Evolutionary conservation across 2,797 vertebrate species (phyloP).

Genomic region (Tarsius wallacei): DNA sequence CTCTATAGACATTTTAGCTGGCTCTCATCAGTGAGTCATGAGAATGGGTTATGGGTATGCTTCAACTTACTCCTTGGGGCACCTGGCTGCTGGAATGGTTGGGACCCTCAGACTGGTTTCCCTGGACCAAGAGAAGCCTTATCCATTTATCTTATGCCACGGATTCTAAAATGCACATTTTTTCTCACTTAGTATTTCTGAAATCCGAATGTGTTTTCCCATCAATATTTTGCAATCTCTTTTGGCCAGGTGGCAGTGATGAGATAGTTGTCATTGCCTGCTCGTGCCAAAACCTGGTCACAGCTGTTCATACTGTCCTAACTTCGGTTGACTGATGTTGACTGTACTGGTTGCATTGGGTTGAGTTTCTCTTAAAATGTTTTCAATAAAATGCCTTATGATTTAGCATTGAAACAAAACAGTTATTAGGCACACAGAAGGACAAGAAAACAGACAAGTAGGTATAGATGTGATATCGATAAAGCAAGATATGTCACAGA

Average conservation of each 20-base stretch:
- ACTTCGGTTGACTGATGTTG: not conserved
- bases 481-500: not conserved
- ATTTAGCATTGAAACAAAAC: not conserved
- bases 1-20: not conserved
- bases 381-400: not conserved
- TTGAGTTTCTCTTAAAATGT: conserved; percentile 42
- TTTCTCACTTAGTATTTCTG: not conserved
- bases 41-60: not conserved
- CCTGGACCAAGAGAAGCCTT: not conserved
- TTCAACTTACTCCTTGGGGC: not conserved
- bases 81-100: not conserved
- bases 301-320: not conserved
- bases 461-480: not conserved
- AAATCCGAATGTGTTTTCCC: not conserved
- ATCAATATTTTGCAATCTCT: conserved; percentile 2
- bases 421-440: not conserved
- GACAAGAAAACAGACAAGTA: not conserved
- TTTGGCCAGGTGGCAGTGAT: not conserved
- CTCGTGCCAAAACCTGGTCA: not conserved
- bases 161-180: not conserved
- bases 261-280: not conserved
- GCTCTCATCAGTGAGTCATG: not conserved
- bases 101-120: not conserved
- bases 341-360: not conserved
- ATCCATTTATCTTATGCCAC: not conserved